Conservation (phyloP, 1,140 invertebrate species). For the Sitobion miscanthi region DNA sequence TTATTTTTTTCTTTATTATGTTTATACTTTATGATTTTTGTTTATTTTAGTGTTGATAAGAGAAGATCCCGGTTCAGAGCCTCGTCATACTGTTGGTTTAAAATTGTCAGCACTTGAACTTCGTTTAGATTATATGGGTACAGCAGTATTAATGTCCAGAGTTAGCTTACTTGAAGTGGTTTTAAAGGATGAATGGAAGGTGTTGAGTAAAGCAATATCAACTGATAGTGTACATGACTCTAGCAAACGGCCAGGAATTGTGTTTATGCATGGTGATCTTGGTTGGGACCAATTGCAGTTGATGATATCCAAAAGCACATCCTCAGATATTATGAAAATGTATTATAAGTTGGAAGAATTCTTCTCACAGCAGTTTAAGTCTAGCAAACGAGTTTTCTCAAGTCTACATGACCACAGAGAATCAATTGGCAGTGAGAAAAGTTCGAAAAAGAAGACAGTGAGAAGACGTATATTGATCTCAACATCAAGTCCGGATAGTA, state of each 20-base stretch:
- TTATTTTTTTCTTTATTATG: too few species aligned
- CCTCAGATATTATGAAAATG: conserved; percentile 95
- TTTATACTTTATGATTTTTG: not conserved
- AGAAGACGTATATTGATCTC: conserved; percentile 31
- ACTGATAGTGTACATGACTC: conserved; percentile 67
- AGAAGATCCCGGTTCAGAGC: conserved; percentile 88
- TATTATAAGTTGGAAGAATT: conserved; percentile 96
- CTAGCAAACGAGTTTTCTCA: conserved; percentile 87
- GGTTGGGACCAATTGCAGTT: conserved; percentile 95
- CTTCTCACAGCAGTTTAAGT: conserved; percentile 94
- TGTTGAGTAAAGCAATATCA: conserved; percentile 60
- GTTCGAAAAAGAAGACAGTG: conserved; percentile 36
- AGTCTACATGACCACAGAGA: conserved; percentile 68
- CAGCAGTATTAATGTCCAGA: conserved; percentile 87
- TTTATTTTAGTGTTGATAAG: conserved; percentile 75
- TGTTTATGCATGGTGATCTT: conserved; percentile 91
- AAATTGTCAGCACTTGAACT: conserved; percentile 85
- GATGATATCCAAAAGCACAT: conserved; percentile 95
- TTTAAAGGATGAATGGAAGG: conserved; percentile 84
- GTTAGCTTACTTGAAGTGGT: conserved; percentile 82
- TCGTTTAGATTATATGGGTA: conserved; percentile 95
- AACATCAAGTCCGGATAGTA: conserved; percentile 51
- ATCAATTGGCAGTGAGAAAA: conserved; percentile 35
- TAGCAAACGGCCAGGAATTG: conserved; percentile 78
- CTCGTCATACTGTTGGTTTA: conserved; percentile 86